Conservation (phyloP, 2,888 invertebrate species). For the Homarus gammarus region DNA sequence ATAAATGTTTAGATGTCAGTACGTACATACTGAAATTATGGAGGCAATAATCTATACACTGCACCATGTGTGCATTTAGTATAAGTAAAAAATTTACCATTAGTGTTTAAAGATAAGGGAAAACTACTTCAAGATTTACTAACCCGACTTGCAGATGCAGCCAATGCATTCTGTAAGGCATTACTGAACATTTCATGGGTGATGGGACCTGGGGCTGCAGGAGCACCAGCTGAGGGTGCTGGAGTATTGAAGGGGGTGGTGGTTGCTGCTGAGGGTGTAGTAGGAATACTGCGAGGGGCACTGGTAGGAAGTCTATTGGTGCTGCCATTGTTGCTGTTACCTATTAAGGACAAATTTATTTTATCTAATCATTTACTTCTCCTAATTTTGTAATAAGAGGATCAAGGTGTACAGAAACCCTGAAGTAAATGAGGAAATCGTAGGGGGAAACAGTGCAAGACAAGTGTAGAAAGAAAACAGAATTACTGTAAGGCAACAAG, state of each 20-base stretch:
- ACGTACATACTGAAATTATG: no score
- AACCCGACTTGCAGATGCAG: slow-evolving; percentile 77
- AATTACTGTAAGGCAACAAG: no score
- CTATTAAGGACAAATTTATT: slow-evolving; percentile 2
- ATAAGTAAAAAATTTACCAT: no score
- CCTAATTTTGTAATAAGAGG: no score
- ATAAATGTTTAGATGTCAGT: no score
- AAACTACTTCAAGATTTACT: slow-evolving; percentile 2
- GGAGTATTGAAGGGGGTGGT: slow-evolving; percentile 72
- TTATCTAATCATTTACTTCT: no score
- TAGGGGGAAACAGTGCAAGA: no score
- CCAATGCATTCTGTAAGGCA: slow-evolving; percentile 86
- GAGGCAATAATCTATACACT: no score
- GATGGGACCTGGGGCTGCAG: slow-evolving; percentile 80
- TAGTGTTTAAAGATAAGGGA: background rate
- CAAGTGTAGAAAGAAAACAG: no score
- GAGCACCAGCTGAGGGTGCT: slow-evolving; percentile 69
- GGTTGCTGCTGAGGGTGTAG: slow-evolving; percentile 62
- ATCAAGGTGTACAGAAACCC: no score
- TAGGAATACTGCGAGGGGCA: slow-evolving; percentile 60
- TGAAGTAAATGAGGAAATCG: no score
- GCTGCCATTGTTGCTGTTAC: slow-evolving; percentile 37
- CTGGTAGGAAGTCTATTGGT: slow-evolving; percentile 56
- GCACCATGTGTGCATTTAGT: no score
- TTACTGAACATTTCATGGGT: slow-evolving; percentile 89